Percentiles rank a stretch among this genome's conserved stretches.
These are phyloP conservation scores for Lampropteryx suffumata DNA, from an alignment of 2,888 invertebrate genomes.

Conservation along the genomic window DNA sequence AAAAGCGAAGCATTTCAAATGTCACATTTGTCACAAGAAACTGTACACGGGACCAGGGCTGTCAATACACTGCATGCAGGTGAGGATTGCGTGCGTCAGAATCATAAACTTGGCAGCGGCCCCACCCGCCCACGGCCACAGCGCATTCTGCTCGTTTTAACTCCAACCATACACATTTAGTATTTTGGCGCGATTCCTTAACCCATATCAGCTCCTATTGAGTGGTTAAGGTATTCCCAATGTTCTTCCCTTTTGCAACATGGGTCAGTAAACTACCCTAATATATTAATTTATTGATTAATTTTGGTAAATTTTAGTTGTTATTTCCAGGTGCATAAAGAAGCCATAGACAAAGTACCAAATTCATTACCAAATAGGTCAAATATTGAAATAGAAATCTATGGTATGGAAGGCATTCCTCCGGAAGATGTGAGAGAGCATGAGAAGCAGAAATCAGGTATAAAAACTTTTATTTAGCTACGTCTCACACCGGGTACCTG, in stretches of 20 bases:
- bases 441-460: conserved; percentile 91
- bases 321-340: conserved; percentile 95
- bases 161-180: conserved; percentile 59
- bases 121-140: conserved; percentile 65
- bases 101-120: conserved; percentile 58
- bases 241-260: conserved; percentile 49
- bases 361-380: conserved; percentile 98
- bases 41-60: conserved; percentile 98
- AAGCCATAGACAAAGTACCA: conserved; percentile 99
- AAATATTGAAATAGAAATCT: conserved; percentile 99
- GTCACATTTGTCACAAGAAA: conserved; percentile 99
- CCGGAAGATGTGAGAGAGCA: conserved; percentile 96
- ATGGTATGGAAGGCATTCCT: conserved; percentile 99
- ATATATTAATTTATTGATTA: background rate
- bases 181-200: conserved; percentile 69
- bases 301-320: conserved; percentile 15
- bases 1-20: conserved; percentile 99
- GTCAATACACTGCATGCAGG: conserved; percentile 99
- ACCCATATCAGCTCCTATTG: conserved; percentile 54
- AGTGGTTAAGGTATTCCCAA: conserved; percentile 50
- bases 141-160: conserved; percentile 64
- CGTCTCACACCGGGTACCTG: conserved; percentile 64
- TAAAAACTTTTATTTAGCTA: conserved; percentile 52
- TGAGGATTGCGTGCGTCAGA: conserved; percentile 66
- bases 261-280: conserved; percentile 39